phyloP scores from a whole-genome alignment of 2,888 invertebrate genomes.

The Allolobophora icterica region DNA sequence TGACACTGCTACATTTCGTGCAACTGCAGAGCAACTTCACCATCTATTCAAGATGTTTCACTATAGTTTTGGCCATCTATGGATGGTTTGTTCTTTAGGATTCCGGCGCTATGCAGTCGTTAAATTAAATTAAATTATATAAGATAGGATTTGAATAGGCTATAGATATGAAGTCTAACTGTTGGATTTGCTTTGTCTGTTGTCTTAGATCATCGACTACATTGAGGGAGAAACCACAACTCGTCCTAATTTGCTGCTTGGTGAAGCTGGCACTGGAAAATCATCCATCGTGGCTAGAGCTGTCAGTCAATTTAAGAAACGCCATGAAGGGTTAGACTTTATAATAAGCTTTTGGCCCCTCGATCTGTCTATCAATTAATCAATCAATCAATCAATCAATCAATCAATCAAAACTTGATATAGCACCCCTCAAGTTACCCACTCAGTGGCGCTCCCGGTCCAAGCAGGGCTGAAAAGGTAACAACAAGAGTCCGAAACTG shows the following conservation, averaged over 20 bases:
- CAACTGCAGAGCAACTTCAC: not conserved
- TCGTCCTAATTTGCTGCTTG: not conserved
- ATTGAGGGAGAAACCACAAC: not conserved
- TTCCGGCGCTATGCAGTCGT: too few relatives aligned
- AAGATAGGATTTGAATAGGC: too few relatives aligned
- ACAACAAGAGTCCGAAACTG: not conserved
- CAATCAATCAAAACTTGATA: too few relatives aligned
- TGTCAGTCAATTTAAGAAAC: not conserved
- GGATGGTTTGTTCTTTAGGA: too few relatives aligned
- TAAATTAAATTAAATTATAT: too few relatives aligned
- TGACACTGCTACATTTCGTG: too few relatives aligned
- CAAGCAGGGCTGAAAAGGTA: too few relatives aligned
- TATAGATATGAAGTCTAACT: not conserved
- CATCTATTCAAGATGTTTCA: not conserved
- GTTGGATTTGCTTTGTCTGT: not conserved
- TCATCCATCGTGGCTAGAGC: constrained; percentile 13
- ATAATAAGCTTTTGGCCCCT: not conserved
- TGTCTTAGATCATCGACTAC: not conserved
- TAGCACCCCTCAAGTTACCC: too few relatives aligned
- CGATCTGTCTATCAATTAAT: too few relatives aligned
- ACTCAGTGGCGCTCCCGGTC: too few relatives aligned
- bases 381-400: too few relatives aligned
- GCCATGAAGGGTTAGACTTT: not conserved
- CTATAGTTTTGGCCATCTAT: not conserved
- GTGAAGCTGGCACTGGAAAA: constrained; percentile 6